Evolutionary conservation across 2,888 invertebrate genomes (phyloP).

Genomic region (Drosophila helvetica): DNA sequence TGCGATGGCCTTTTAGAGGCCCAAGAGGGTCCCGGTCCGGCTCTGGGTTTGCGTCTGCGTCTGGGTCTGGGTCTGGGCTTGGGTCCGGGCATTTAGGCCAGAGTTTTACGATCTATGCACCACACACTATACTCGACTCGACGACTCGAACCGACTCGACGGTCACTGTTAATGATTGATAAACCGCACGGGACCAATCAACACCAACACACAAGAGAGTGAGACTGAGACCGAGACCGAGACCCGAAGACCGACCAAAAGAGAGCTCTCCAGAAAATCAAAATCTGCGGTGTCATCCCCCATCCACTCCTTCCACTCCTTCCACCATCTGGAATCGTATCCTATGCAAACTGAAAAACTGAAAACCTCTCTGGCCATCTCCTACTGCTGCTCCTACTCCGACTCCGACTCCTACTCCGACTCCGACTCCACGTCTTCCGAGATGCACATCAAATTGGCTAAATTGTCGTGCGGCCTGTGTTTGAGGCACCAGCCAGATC

Average conservation of each 20-base stretch:
- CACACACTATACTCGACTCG: neutral
- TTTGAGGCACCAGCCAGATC: constrained; percentile 29
- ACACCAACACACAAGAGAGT: constrained; percentile 46
- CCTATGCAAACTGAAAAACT: constrained; percentile 43
- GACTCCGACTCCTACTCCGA: neutral
- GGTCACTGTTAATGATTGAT: constrained; percentile 75
- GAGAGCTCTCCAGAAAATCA: constrained; percentile 39
- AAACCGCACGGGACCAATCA: constrained; percentile 78
- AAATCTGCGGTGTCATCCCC: constrained; percentile 49
- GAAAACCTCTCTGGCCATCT: constrained; percentile 24
- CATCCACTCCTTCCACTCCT: neutral
- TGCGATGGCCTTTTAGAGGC: constrained; percentile 74
- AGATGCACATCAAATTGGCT: constrained; percentile 79
- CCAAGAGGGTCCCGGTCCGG: neutral
- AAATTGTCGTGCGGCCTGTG: constrained; percentile 69
- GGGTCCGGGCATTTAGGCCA: constrained; percentile 51
- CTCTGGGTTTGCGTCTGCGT: constrained; percentile 32
- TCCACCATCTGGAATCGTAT: constrained; percentile 31
- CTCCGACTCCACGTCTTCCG: constrained; percentile 11
- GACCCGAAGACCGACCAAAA: constrained; percentile 3
- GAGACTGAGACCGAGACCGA: neutral
- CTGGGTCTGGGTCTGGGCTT: constrained; percentile 28
- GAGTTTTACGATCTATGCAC: constrained; percentile 55
- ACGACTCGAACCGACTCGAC: neutral
- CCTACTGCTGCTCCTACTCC: neutral